These are phyloP conservation scores for Rhynchophorus ferrugineus DNA, from an alignment of 1,140 invertebrate species.

Conservation along the genomic window DNA sequence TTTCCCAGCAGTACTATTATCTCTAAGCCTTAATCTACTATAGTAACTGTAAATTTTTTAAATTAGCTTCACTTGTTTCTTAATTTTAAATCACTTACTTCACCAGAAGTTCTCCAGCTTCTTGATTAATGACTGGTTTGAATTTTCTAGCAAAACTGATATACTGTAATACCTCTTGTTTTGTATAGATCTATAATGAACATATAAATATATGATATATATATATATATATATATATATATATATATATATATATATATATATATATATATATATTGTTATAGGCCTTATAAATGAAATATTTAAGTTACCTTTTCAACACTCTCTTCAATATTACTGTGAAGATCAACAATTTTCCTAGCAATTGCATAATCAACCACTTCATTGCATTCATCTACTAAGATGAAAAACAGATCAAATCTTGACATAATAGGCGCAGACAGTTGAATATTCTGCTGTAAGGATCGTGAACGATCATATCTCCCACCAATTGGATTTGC, in stretches of 20 bases:
- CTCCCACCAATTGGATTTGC: slow-evolving; percentile 96
- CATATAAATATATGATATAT: not conserved
- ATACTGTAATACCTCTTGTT: slow-evolving; percentile 85
- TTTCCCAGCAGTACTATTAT: slow-evolving; percentile 60
- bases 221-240: too few species aligned
- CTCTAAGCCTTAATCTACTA: slow-evolving; percentile 74
- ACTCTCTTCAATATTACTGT: slow-evolving; percentile 68
- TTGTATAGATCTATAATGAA: slow-evolving; percentile 59
- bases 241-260: too few species aligned
- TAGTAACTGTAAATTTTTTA: slow-evolving; percentile 54
- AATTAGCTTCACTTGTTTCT: not conserved
- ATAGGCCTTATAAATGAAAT: not conserved
- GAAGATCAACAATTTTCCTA: slow-evolving; percentile 89
- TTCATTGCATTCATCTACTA: slow-evolving; percentile 94
- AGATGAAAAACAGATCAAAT: slow-evolving; percentile 98
- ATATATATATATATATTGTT: too few species aligned
- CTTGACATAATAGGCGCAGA: slow-evolving; percentile 98
- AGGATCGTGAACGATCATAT: slow-evolving; percentile 89
- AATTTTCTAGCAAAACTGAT: slow-evolving; percentile 95
- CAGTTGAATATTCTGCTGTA: slow-evolving; percentile 91
- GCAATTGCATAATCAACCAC: slow-evolving; percentile 95
- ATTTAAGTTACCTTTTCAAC: slow-evolving; percentile 47
- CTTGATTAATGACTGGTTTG: slow-evolving; percentile 82
- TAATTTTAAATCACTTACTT: slow-evolving; percentile 40
- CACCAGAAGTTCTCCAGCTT: slow-evolving; percentile 78